These are phyloP conservation scores for Chaetogeoica ovagalla DNA, from an alignment of 2,888 invertebrate species.

Conservation along the genomic window DNA sequence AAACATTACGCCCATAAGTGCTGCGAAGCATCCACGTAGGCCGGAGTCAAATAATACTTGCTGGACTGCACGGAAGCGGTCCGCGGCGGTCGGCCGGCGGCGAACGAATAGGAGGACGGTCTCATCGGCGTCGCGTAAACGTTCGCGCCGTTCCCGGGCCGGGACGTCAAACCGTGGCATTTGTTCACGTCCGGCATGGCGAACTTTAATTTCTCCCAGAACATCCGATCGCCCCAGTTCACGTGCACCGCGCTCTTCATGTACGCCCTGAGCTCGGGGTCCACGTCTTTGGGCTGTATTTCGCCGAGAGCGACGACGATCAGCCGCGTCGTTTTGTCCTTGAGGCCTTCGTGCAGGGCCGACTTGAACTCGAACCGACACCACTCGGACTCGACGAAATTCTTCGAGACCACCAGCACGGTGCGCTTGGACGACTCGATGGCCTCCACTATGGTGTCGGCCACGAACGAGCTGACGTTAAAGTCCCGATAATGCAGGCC, in stretches of 20 bases:
- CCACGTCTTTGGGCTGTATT: slow-evolving; percentile 83
- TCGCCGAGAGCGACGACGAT: slow-evolving; percentile 90
- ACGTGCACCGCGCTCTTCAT: slow-evolving; percentile 77
- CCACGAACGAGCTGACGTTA: slow-evolving; percentile 83
- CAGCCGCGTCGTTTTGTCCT: slow-evolving; percentile 77
- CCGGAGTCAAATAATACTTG: slow-evolving; percentile 41
- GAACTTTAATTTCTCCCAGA: slow-evolving; percentile 94
- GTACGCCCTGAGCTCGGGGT: slow-evolving; percentile 86
- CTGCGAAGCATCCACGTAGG: slow-evolving; percentile 42
- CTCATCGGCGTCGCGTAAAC: slow-evolving; percentile 70
- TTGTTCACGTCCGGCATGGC: slow-evolving; percentile 79
- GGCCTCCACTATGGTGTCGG: slow-evolving; percentile 89
- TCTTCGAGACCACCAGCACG: slow-evolving; percentile 86
- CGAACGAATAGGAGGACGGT: slow-evolving; percentile 27
- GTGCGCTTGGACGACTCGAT: slow-evolving; percentile 88
- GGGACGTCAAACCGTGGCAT: slow-evolving; percentile 63
- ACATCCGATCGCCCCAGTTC: slow-evolving; percentile 91
- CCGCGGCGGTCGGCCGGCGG: slow-evolving; percentile 9
- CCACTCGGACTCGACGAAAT: slow-evolving; percentile 95
- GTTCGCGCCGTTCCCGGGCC: slow-evolving; percentile 60
- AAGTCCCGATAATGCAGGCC: slow-evolving; percentile 91
- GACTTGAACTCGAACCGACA: slow-evolving; percentile 92
- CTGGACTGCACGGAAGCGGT: slow-evolving; percentile 36
- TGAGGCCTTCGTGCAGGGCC: slow-evolving; percentile 86
- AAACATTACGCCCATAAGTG: slow-evolving; percentile 40